Conservation (phyloP, 2,888 invertebrate genomes). For the Tricholauxania praeusta region DNA sequence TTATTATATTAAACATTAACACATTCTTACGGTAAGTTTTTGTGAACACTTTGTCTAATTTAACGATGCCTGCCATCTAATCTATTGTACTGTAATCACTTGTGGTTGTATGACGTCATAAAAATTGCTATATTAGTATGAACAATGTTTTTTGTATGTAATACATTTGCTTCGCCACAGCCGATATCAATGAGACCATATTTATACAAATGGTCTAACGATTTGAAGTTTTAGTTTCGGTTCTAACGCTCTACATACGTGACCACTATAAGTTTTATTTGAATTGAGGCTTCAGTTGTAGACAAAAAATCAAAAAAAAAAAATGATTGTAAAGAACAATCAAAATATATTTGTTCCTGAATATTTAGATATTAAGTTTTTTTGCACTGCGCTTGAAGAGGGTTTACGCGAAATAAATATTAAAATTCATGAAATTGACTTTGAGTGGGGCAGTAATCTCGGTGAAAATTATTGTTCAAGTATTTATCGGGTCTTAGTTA, state of each 20-base stretch:
- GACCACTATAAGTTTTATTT: background rate
- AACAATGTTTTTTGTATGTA: too few relatives aligned
- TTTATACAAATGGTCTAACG: slow-evolving; percentile 39
- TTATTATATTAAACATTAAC: too few relatives aligned
- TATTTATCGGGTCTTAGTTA: slow-evolving; percentile 58
- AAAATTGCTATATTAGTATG: too few relatives aligned
- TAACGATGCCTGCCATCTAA: too few relatives aligned
- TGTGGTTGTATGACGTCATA: too few relatives aligned
- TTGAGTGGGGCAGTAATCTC: slow-evolving; percentile 60
- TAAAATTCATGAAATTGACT: slow-evolving; percentile 51
- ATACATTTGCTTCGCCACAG: slow-evolving; percentile 18
- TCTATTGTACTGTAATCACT: too few relatives aligned
- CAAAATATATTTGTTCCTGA: slow-evolving; percentile 56
- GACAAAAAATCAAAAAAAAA: background rate
- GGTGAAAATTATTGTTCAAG: slow-evolving; percentile 65
- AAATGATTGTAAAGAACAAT: slow-evolving; percentile 51
- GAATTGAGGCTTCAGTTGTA: background rate
- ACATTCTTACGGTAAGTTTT: too few relatives aligned
- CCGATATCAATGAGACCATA: slow-evolving; percentile 32
- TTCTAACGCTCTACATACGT: slow-evolving; percentile 1
- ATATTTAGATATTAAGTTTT: slow-evolving; percentile 56
- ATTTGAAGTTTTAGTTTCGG: slow-evolving; percentile 14
- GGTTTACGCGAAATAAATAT: slow-evolving; percentile 54
- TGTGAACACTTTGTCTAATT: too few relatives aligned
- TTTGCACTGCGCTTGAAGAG: slow-evolving; percentile 58